Percentiles rank a stretch among this genome's conserved stretches.
Conservation (phyloP, 2,888 invertebrate genomes). For the Metallyticus violacea region DNA sequence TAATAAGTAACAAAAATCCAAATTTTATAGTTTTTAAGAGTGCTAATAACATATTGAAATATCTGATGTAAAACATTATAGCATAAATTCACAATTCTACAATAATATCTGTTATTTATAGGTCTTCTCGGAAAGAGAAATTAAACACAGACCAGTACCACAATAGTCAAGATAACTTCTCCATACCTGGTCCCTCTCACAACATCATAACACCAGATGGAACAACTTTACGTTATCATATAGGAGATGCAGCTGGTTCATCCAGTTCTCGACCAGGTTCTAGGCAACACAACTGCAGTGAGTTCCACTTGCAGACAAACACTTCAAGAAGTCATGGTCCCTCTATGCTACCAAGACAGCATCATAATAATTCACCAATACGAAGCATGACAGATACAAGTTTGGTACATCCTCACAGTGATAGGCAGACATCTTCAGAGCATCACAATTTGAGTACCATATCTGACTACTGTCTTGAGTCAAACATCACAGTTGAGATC, state of each 20-base stretch:
- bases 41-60: too few species aligned
- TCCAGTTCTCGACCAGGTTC: not conserved
- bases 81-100: too few species aligned
- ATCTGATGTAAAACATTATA: too few species aligned
- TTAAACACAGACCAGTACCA: conserved; percentile 29
- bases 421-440: not conserved
- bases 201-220: not conserved
- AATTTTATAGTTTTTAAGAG: too few species aligned
- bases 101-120: not conserved
- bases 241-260: not conserved
- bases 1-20: too few species aligned
- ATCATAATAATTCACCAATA: not conserved
- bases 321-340: not conserved
- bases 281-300: not conserved
- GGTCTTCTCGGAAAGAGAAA: conserved; percentile 31
- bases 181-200: not conserved
- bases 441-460: not conserved
- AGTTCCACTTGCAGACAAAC: not conserved
- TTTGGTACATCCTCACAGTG: not conserved
- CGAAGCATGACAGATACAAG: not conserved
- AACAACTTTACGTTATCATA: not conserved
- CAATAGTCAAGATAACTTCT: not conserved
- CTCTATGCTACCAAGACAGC: too few species aligned
- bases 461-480: not conserved
- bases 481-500: not conserved